Evolutionary conservation across 2,113 vertebrate species (phyloP).

Genomic region (Piliocolobus tephrosceles): DNA sequence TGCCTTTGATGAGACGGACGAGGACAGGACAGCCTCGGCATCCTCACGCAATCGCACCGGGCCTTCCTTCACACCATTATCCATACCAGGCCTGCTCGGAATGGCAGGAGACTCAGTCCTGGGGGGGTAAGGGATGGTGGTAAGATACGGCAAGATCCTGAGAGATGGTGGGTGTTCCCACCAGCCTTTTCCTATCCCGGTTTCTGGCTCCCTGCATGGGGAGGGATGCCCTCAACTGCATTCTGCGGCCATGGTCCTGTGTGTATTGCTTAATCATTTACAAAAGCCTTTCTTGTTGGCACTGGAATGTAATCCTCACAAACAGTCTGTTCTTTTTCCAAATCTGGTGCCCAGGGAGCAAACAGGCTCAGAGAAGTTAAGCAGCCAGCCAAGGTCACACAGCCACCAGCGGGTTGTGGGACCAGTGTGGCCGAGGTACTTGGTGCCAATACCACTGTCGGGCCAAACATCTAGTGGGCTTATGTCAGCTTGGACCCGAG

Average conservation of each 20-base stretch:
- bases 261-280: not conserved
- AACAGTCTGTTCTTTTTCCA: not conserved
- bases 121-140: not conserved
- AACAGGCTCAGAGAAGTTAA: not conserved
- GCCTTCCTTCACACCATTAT: slow-evolving; percentile 91
- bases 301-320: not conserved
- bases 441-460: not conserved
- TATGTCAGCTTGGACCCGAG: not conserved
- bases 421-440: not conserved
- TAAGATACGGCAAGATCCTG: not conserved
- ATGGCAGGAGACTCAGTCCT: slow-evolving; percentile 81
- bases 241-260: not conserved
- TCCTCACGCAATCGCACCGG: slow-evolving; percentile 85
- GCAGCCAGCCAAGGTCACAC: not conserved
- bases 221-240: not conserved
- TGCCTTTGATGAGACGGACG: slow-evolving; percentile 78
- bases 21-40: slow-evolving; percentile 80
- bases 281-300: not conserved
- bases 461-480: not conserved
- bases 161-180: not conserved
- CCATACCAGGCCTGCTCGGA: slow-evolving; percentile 88
- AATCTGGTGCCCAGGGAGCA: not conserved
- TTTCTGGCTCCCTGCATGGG: not conserved
- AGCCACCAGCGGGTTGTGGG: not conserved
- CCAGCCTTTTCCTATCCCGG: not conserved